Percentiles rank a stretch among this genome's conserved stretches.
Conservation (phyloP, 2,113 vertebrate species). For the Zosterops pallidus region DNA sequence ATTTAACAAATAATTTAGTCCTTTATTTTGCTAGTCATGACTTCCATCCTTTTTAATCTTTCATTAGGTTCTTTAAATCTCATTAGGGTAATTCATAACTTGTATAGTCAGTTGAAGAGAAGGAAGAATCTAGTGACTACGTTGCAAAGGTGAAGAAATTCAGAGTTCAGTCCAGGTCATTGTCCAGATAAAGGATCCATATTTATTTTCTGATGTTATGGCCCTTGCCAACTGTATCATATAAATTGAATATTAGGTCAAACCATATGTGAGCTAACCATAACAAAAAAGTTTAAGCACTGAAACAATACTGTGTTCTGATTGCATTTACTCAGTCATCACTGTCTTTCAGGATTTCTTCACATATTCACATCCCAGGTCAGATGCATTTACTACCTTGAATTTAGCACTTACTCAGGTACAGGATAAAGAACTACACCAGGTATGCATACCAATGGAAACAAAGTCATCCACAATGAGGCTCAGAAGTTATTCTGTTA, state of each 20-base stretch:
- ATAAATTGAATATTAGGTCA: background rate
- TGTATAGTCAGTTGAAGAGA: background rate
- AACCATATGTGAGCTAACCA: background rate
- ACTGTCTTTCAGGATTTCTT: background rate
- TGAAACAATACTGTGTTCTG: background rate
- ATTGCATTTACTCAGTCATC: background rate
- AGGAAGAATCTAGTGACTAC: background rate
- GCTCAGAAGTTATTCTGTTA: background rate
- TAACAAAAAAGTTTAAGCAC: background rate
- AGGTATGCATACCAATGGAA: background rate
- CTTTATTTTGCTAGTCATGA: background rate
- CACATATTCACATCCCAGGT: background rate
- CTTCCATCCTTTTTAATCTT: background rate
- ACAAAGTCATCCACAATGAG: background rate
- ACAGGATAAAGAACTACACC: background rate
- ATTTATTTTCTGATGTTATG: background rate
- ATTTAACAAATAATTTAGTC: background rate
- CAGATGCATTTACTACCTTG: background rate
- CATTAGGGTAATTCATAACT: background rate
- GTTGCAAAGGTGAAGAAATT: background rate
- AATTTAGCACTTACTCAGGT: background rate
- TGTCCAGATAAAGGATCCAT: background rate
- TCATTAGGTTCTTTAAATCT: background rate
- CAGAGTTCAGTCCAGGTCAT: accelerated
- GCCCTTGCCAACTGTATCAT: background rate